These are phyloP conservation scores for Drosophila cardini DNA, from an alignment of 1,140 invertebrate species.

Conservation along the genomic window DNA sequence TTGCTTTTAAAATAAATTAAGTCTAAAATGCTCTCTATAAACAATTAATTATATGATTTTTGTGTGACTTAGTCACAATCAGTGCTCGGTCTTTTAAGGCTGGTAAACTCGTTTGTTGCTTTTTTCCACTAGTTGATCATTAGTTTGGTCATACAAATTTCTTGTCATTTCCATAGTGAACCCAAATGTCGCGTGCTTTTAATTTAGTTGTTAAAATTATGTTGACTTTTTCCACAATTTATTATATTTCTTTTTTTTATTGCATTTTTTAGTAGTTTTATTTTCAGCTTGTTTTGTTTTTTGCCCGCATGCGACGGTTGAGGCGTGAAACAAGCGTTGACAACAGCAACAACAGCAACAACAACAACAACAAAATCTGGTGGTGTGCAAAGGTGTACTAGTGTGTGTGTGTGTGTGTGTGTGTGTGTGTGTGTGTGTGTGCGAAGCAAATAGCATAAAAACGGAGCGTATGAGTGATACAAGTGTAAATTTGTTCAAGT, in stretches of 20 bases:
- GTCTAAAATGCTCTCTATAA: too few relatives aligned
- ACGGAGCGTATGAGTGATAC: slow-evolving; percentile 75
- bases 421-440: slow-evolving; percentile 35
- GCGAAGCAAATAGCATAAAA: slow-evolving; percentile 58
- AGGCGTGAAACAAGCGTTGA: slow-evolving; percentile 55
- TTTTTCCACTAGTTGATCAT: not conserved
- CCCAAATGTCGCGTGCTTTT: slow-evolving; percentile 48
- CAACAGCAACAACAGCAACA: slow-evolving; percentile 33
- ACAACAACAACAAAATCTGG: slow-evolving; percentile 10
- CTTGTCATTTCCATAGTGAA: slow-evolving; percentile 33
- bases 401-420: slow-evolving; percentile 24
- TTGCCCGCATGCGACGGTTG: slow-evolving; percentile 48
- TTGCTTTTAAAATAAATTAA: too few relatives aligned
- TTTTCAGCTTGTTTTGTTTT: slow-evolving; percentile 25
- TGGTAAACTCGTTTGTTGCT: too few relatives aligned
- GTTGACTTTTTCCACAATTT: slow-evolving; percentile 29
- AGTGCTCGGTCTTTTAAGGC: too few relatives aligned
- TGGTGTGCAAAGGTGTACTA: slow-evolving; percentile 17
- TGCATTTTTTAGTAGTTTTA: slow-evolving; percentile 14
- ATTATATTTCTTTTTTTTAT: slow-evolving; percentile 5
- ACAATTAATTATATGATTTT: too few relatives aligned
- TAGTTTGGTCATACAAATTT: slow-evolving; percentile 32
- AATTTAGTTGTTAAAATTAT: slow-evolving; percentile 55
- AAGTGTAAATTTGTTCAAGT: slow-evolving; percentile 80
- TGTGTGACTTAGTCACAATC: too few relatives aligned